Conservation (phyloP, 2,113 vertebrate genomes). For the Macroglossus sobrinus region DNA sequence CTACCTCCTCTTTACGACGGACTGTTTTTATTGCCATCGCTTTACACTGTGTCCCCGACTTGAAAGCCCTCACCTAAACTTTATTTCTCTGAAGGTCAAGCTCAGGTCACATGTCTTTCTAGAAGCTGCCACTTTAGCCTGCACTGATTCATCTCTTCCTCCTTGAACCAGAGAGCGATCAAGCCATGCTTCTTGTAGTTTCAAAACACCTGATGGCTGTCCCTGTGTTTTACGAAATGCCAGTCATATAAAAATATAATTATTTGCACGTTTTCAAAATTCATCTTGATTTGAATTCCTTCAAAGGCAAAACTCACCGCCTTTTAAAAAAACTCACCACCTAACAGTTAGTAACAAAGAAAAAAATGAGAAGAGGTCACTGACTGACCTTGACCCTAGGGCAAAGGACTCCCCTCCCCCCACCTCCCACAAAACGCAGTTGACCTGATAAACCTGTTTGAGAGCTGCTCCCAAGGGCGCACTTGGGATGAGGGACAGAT, state of each 20-base stretch:
- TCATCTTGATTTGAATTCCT: background rate
- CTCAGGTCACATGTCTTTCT: background rate
- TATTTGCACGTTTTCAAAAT: background rate
- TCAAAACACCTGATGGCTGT: background rate
- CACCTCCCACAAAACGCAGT: background rate
- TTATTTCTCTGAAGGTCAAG: background rate
- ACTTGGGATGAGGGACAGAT: background rate
- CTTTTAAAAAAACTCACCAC: constrained; percentile 8
- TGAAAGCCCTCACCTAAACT: background rate
- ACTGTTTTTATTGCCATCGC: background rate
- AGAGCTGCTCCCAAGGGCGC: background rate
- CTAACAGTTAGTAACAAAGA: background rate
- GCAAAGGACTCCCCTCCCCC: background rate
- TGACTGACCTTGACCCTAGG: background rate
- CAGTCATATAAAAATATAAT: background rate
- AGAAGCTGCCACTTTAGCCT: background rate
- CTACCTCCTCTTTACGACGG: background rate
- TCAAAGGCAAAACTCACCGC: background rate
- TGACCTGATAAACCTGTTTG: background rate
- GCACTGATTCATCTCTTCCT: background rate
- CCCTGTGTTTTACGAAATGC: background rate
- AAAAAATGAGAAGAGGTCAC: background rate
- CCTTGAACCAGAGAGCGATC: background rate
- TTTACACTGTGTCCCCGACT: background rate
- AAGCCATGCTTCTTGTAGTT: background rate